These are phyloP conservation scores for Prorops nasuta DNA, from an alignment of 1,140 invertebrate genomes.

Conservation along the genomic window DNA sequence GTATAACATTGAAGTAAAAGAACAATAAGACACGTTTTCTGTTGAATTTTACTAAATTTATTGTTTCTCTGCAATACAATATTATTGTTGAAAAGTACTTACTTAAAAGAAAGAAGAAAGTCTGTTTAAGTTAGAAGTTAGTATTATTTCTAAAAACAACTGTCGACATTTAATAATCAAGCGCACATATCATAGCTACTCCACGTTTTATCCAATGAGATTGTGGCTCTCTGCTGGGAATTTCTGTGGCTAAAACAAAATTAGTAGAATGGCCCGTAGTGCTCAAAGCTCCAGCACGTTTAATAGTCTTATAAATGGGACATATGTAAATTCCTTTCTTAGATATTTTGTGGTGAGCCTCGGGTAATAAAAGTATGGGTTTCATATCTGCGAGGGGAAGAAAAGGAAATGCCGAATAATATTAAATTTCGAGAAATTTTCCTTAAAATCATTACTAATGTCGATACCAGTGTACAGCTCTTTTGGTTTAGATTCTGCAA, in stretches of 20 bases:
- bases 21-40: too few species aligned
- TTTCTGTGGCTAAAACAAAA: slow-evolving; percentile 71
- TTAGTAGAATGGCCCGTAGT: slow-evolving; percentile 83
- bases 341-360: slow-evolving; percentile 54
- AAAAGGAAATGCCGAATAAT: neutral
- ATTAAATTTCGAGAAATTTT: neutral
- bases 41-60: too few species aligned
- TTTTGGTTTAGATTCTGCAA: slow-evolving; percentile 65
- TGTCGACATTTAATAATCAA: slow-evolving; percentile 64
- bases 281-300: slow-evolving; percentile 67
- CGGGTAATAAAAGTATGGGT: slow-evolving; percentile 63
- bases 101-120: too few species aligned
- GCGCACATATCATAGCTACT: slow-evolving; percentile 73
- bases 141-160: neutral
- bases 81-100: too few species aligned
- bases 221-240: slow-evolving; percentile 62
- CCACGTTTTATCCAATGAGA: slow-evolving; percentile 78
- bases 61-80: too few species aligned
- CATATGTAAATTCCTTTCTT: slow-evolving; percentile 61
- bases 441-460: too few species aligned
- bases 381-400: slow-evolving; percentile 59
- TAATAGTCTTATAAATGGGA: slow-evolving; percentile 75
- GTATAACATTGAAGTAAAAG: too few species aligned
- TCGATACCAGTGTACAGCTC: slow-evolving; percentile 63
- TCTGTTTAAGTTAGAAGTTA: too few species aligned